These are phyloP conservation scores for Pelodiscus sinensis DNA, from an alignment of 2,113 vertebrate genomes.

Conservation along the genomic window DNA sequence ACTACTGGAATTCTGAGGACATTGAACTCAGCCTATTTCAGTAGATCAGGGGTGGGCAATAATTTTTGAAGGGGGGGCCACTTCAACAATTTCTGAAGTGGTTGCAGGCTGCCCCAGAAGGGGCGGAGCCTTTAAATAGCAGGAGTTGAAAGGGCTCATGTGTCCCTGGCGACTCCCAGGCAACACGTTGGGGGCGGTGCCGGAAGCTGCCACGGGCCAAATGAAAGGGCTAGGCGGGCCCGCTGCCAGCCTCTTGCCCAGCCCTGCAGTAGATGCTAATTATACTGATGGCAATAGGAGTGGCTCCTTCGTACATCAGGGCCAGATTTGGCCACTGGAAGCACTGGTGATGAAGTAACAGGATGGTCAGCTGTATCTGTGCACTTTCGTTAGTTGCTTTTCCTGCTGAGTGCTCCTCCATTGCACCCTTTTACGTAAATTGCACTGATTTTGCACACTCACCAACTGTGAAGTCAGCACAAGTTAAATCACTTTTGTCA, in stretches of 20 bases:
- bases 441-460: neutral
- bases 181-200: too few relatives aligned
- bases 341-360: neutral
- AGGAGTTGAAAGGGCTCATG: too few relatives aligned
- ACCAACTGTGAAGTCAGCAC: neutral
- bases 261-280: neutral
- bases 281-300: neutral
- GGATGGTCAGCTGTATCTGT: neutral
- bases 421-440: neutral
- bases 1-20: neutral
- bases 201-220: too few relatives aligned
- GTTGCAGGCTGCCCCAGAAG: too few relatives aligned
- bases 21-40: neutral
- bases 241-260: too few relatives aligned
- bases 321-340: slow-evolving; percentile 1
- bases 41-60: too few relatives aligned
- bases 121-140: too few relatives aligned
- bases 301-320: neutral
- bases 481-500: neutral
- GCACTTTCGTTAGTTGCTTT: neutral
- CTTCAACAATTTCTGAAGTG: too few relatives aligned
- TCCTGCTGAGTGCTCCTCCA: neutral
- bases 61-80: too few relatives aligned
- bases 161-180: too few relatives aligned
- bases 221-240: too few relatives aligned